Percentiles rank a stretch among this genome's conserved stretches.
phyloP scores from a whole-genome alignment of 2,888 invertebrate species.

The Micropterix aruncella region DNA sequence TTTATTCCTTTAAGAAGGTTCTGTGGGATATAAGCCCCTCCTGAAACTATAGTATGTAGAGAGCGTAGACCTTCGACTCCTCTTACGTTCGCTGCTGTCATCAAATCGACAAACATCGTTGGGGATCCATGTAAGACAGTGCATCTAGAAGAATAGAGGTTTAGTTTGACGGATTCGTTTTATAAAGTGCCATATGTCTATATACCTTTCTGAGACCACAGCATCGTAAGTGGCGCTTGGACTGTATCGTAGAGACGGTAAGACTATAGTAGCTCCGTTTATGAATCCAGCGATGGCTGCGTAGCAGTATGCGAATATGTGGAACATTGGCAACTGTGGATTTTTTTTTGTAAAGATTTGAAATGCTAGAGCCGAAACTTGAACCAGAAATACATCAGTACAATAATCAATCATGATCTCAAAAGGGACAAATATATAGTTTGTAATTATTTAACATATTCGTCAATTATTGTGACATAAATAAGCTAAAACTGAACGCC shows the following conservation, averaged over 20 bases:
- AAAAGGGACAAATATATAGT: too few species aligned
- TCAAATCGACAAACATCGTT: constrained; percentile 74
- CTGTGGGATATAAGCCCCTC: constrained; percentile 58
- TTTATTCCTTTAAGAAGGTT: too few species aligned
- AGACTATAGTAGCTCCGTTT: constrained; percentile 44
- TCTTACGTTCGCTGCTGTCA: constrained; percentile 27
- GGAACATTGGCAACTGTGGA: constrained; percentile 65
- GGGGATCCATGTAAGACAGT: constrained; percentile 66
- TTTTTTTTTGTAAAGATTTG: too few species aligned
- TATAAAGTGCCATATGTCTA: too few species aligned
- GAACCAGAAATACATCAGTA: too few species aligned
- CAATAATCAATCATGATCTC: too few species aligned
- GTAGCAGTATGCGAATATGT: constrained; percentile 62
- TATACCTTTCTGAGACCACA: constrained; percentile 55
- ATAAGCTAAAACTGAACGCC: too few species aligned
- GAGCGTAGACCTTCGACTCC: constrained; percentile 25
- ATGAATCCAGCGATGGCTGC: constrained; percentile 42
- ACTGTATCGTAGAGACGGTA: constrained; percentile 45
- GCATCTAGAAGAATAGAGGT: too few species aligned
- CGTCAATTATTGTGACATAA: too few species aligned
- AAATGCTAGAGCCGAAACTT: too few species aligned
- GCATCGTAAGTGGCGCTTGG: constrained; percentile 49
- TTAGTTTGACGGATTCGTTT: too few species aligned
- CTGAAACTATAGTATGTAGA: constrained; percentile 51
- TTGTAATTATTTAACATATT: too few species aligned